Conservation (phyloP, 2,113 vertebrate genomes). For the Pelobates fuscus region DNA sequence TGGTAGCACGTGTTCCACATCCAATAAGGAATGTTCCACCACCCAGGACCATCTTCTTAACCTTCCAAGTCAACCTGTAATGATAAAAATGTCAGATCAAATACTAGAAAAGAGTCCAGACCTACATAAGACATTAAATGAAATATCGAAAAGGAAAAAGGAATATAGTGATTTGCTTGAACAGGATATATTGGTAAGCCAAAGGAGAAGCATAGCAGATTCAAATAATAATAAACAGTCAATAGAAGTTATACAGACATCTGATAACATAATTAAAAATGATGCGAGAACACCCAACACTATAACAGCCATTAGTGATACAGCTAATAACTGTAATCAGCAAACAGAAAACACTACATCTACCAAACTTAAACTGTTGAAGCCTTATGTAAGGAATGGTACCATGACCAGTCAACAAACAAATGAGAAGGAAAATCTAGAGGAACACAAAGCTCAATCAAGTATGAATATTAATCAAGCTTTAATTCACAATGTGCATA, state of each 20-base stretch:
- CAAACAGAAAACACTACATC: neutral
- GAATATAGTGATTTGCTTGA: neutral
- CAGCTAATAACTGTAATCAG: neutral
- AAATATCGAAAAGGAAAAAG: neutral
- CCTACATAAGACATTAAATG: neutral
- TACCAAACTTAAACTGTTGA: neutral
- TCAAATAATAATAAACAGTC: constrained; percentile 36
- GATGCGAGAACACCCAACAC: neutral
- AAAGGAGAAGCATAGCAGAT: neutral
- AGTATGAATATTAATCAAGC: neutral
- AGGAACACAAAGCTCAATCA: neutral
- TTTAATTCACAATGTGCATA: neutral
- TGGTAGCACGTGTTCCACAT: no score
- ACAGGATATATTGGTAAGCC: neutral
- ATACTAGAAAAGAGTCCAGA: neutral
- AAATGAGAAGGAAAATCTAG: neutral
- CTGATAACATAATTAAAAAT: neutral
- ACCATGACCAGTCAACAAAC: neutral
- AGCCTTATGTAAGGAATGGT: neutral
- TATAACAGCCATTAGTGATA: neutral
- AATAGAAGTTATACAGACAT: neutral
- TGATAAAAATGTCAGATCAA: neutral
- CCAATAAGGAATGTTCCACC: no score
- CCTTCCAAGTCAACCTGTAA: neutral
- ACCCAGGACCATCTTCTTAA: no score